phyloP scores from a whole-genome alignment of 2,113 vertebrate genomes.

The Gallinago media region DNA sequence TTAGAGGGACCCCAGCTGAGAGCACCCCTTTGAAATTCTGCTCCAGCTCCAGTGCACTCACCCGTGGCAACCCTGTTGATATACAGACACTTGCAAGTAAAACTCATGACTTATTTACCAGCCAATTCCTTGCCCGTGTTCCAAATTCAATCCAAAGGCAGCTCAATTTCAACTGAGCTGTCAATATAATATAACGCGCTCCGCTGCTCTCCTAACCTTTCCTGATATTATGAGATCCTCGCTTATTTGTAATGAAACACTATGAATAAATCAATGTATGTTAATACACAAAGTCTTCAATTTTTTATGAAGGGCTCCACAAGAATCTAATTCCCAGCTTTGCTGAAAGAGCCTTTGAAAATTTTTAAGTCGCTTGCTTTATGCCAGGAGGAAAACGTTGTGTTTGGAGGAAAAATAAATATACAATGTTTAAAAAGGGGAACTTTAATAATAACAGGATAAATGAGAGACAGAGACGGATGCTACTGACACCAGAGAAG shows the following conservation, averaged over 20 bases:
- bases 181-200: slow-evolving; percentile 77
- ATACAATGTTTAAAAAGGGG: not conserved
- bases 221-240: slow-evolving; percentile 75
- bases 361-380: slow-evolving; percentile 59
- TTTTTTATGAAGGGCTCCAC: slow-evolving; percentile 78
- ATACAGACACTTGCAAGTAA: slow-evolving; percentile 55
- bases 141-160: slow-evolving; percentile 78
- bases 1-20: not conserved
- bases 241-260: slow-evolving; percentile 86
- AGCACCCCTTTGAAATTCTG: slow-evolving; percentile 11
- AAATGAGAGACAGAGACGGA: not conserved
- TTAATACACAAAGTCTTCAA: slow-evolving; percentile 81
- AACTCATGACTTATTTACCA: slow-evolving; percentile 84
- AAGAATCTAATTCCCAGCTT: slow-evolving; percentile 75
- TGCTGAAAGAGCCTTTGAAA: slow-evolving; percentile 73
- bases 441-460: not conserved
- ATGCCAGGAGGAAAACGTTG: not conserved
- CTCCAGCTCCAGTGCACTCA: not conserved
- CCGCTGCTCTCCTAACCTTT: slow-evolving; percentile 78
- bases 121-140: slow-evolving; percentile 58
- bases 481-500: not conserved
- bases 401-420: slow-evolving; percentile 18
- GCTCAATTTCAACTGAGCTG: slow-evolving; percentile 76
- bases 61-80: slow-evolving; percentile 20
- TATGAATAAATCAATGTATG: slow-evolving; percentile 88